These are phyloP conservation scores for Ephialtes manifestator DNA, from an alignment of 2,888 invertebrate genomes.

Conservation along the genomic window DNA sequence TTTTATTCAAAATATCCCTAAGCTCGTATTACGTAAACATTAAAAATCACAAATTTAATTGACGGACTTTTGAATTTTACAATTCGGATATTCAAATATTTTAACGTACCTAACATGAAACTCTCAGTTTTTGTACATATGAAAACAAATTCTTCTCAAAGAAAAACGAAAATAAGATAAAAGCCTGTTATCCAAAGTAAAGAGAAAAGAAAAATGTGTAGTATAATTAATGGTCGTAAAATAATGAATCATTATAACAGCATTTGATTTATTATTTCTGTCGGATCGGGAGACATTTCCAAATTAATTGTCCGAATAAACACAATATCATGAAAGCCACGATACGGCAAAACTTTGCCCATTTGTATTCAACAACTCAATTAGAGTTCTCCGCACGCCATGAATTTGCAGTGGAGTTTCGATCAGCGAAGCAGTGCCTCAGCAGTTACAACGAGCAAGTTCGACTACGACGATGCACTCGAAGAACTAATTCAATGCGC, in stretches of 20 bases:
- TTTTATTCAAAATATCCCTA: too few species aligned
- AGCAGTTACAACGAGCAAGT: not conserved
- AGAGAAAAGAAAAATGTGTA: not conserved
- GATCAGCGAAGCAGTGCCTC: not conserved
- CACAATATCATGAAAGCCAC: not conserved
- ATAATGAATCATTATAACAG: not conserved
- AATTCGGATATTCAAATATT: not conserved
- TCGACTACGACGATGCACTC: not conserved
- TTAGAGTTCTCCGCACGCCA: constrained; percentile 9
- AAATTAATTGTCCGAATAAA: not conserved
- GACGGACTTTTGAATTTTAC: too few species aligned
- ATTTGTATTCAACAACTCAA: constrained; percentile 41
- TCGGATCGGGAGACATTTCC: not conserved
- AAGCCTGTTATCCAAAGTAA: not conserved
- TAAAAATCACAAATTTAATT: too few species aligned
- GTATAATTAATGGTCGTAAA: not conserved
- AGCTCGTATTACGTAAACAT: too few species aligned
- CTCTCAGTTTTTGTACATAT: too few species aligned
- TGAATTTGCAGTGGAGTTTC: not conserved
- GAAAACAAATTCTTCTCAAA: too few species aligned
- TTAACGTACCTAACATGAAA: too few species aligned
- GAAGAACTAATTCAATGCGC: constrained; percentile 1
- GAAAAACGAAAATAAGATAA: too few species aligned
- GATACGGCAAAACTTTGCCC: not conserved
- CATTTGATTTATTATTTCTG: not conserved